Evolutionary conservation across 1,140 invertebrate genomes (phyloP).

Genomic region (Trichoplusia ni): DNA sequence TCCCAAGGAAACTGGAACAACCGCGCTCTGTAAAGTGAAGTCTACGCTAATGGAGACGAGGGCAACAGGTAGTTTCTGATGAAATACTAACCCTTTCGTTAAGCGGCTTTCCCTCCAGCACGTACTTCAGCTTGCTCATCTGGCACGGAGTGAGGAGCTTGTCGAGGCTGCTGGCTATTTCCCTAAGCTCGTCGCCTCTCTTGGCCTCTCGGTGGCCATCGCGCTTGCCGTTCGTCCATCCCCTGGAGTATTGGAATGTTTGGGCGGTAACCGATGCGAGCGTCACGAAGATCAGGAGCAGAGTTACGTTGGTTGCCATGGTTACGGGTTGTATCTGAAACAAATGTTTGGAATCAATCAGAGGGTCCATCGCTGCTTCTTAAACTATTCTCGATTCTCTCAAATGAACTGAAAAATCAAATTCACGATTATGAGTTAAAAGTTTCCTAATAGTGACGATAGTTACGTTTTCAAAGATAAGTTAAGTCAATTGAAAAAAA

Average conservation of each 20-base stretch:
- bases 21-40: too few relatives aligned
- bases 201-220: slow-evolving; percentile 67
- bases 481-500: too few relatives aligned
- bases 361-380: too few relatives aligned
- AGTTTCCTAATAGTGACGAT: too few relatives aligned
- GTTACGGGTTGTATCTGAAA: slow-evolving; percentile 46
- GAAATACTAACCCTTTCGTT: slow-evolving; percentile 69
- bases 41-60: too few relatives aligned
- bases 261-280: slow-evolving; percentile 78
- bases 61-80: neutral
- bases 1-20: too few relatives aligned
- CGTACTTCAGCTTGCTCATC: slow-evolving; percentile 77
- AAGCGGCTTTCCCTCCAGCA: slow-evolving; percentile 77
- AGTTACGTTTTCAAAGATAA: too few relatives aligned
- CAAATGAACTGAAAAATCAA: neutral
- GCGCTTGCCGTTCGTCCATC: slow-evolving; percentile 89
- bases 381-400: neutral
- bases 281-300: slow-evolving; percentile 57
- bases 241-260: slow-evolving; percentile 88
- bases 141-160: slow-evolving; percentile 75
- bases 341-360: neutral
- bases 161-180: slow-evolving; percentile 58
- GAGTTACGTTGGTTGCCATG: slow-evolving; percentile 56
- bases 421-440: too few relatives aligned
- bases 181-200: slow-evolving; percentile 47